phyloP scores from a whole-genome alignment of 2,888 invertebrate genomes.

The Nomada fabriciana region DNA sequence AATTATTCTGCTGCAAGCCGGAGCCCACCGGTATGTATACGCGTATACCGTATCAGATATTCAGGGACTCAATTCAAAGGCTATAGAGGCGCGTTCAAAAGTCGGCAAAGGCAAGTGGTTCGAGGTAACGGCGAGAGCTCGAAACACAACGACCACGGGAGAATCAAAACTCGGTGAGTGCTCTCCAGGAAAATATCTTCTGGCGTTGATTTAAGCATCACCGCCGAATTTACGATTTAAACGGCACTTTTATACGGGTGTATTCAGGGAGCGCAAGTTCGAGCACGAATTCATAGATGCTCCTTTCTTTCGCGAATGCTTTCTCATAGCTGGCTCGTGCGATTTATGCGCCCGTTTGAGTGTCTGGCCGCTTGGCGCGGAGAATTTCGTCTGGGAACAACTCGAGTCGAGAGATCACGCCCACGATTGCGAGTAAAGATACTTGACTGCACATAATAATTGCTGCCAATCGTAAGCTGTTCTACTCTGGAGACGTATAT shows the following conservation, averaged over 20 bases:
- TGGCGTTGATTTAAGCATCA: constrained; percentile 55
- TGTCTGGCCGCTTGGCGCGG: constrained; percentile 45
- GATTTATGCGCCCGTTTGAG: constrained; percentile 63
- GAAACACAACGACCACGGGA: constrained; percentile 28
- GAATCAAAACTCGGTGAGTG: constrained; percentile 39
- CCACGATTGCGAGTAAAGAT: constrained; percentile 37
- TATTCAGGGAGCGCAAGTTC: constrained; percentile 47
- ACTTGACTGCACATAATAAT: constrained; percentile 50
- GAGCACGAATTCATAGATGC: constrained; percentile 60
- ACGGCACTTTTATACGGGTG: constrained; percentile 57
- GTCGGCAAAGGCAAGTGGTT: neutral
- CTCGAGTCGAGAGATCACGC: constrained; percentile 16
- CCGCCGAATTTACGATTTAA: constrained; percentile 62
- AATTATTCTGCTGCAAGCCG: neutral
- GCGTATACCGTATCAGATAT: neutral
- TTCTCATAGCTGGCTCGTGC: constrained; percentile 44
- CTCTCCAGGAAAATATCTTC: constrained; percentile 54
- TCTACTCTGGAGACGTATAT: neutral
- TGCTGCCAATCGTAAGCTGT: constrained; percentile 35
- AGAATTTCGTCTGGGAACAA: constrained; percentile 33
- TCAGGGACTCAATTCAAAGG: neutral
- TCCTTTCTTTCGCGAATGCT: constrained; percentile 58
- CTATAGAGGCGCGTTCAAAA: neutral
- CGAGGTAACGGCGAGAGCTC: neutral
- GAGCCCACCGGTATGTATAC: too few relatives aligned